Base-by-base conservation (phyloP, 2,888 invertebrate species). In the Chirona hameri region DNA sequence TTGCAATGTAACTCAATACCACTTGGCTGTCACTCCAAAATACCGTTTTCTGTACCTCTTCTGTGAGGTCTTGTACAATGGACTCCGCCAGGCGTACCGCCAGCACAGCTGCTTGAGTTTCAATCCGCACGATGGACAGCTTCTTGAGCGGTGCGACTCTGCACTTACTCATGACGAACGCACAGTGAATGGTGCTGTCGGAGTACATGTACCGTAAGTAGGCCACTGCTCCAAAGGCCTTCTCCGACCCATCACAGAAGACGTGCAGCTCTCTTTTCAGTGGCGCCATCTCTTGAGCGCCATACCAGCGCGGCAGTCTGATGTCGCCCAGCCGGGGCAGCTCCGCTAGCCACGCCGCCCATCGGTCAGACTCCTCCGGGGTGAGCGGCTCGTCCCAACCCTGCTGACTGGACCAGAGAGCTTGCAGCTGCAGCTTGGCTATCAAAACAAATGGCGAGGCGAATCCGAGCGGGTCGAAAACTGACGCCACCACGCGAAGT, bases 21-120 rank as follows among this genome's bases (percentile, higher is more conserved):
- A 65, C 57, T 48, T 69, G 65, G 14, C 82, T 60, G 82, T 82
- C 82, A 27, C 46, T 82, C 46, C 52, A 60, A 39, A 69, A 65
- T 12, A 27, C 27, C 9, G 65, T 65, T 9, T 27, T 27, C 27
- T 65, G 65, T 27, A 27, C 9, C 27, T n/a, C 27, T 14, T 27
- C 27, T 14, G 27, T 65, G 12, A 65, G 65, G 27, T 65, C 27
- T n/a, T 24, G 27, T 12, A 9, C 14, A 10, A 65, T n/a, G n/a
- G 27, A 65, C 27, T 7, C 27, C 9, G 65, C 65, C 65, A 27
- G 27, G 4, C 65, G 27, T n/a, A 27, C 65, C 12, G 65, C 65
- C 65, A 65, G 27, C 27, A 65, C 65, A 14, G 65, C n/a, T 9
- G 65, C 65, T 27, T 65, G 65, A 14, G n/a, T 65, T 14, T 65